Base-by-base conservation (phyloP, 1,140 invertebrate species). In the Panonychus citri region DNA sequence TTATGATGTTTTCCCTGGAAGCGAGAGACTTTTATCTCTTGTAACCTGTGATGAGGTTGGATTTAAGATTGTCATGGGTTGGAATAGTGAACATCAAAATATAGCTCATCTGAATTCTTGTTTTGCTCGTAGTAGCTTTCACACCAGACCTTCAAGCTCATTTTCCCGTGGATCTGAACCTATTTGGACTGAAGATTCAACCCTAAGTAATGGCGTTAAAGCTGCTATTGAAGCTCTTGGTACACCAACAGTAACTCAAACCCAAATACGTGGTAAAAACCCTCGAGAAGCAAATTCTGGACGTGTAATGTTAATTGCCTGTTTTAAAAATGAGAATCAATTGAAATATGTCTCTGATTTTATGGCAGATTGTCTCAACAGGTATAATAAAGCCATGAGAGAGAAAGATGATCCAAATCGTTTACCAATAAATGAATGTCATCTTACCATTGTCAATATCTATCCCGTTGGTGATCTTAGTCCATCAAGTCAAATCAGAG, bases 391-490 rank as follows among this genome's bases (percentile, higher is more conserved):
- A 15, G 26, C 21, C 12, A 48, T 50, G 3, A 13, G n/a, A 49
- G 30, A 56, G 15, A 17, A n/a, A 7, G 21, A 37, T 17, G 28
- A 34, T 17, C 15, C 39, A 42, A 19, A 21, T 15, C 15, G 5
- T 24, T 48, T 87, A 54, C 70, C 76, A 5, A 80, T 93, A 58
- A 77, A 88, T 68, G 78, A 85, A 67, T 89, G 85, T 65, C 85
- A 91, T 67, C 70, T 93, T 51, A 81, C 90, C 4, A 79, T 91
- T 61, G 74, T 94, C 2, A 89, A 91, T 70, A 80, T 87, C 24
- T 81, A 80, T 63, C 86, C 86, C 2, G 76, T 81, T 54, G 82
- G 80, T 59, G 74, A 79, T 13, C 13, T n/a, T 17, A 12, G 24
- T 19, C 30, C 30, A 34, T 34, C 30, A 5, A 34, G 30, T 12